Base-by-base conservation (phyloP, 1,140 invertebrate species). In the Drosophila ercepeae region DNA sequence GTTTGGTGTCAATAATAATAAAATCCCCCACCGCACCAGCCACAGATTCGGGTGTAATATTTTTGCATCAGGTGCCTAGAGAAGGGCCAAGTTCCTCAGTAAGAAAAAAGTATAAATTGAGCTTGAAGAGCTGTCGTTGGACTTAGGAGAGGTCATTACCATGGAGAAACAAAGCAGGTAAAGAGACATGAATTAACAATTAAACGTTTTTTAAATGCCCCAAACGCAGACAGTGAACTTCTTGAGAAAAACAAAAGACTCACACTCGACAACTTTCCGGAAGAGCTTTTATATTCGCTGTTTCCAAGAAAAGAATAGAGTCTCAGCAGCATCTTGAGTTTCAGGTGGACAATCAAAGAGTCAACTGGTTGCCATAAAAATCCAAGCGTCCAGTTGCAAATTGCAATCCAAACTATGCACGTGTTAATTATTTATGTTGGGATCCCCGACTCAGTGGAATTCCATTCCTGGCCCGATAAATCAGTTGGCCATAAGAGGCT, bases 341-440 rank as follows among this genome's bases (percentile, higher is more conserved):
- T 44, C 63, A 25, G 14, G 19, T 67, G 36, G 42, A 34, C 51
- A 69, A 65, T 83, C 78, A 58, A 60, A 78, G 45, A 68, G 74
- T 78, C 74, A 65, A 70, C 32, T 44, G 49, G 44, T 52, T 39
- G 48, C 65, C 48, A 67, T 67, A 75, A 81, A 79, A 67, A 53
- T 11, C 49, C 39, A 21, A 57, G 36, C 48, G 48, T 67, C 48
- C 49, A 34, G 48, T 29, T 44, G 21, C 48, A 61, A 68, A 65
- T 50, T 78, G 75, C 65, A 70, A 78, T 72, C 36, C 60, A 46
- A 78, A 58, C 70, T 67, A 79, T 77, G 82, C 76, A 84, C 67
- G 76, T 81, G 81, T 84, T 84, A 86, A 84, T 84, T 86, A 84
- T 84, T 84, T 84, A 86, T 69, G 54, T 61, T 48, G 27, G 13